Evolutionary conservation across 2,888 invertebrate species (phyloP).

Genomic region (Timema podura): DNA sequence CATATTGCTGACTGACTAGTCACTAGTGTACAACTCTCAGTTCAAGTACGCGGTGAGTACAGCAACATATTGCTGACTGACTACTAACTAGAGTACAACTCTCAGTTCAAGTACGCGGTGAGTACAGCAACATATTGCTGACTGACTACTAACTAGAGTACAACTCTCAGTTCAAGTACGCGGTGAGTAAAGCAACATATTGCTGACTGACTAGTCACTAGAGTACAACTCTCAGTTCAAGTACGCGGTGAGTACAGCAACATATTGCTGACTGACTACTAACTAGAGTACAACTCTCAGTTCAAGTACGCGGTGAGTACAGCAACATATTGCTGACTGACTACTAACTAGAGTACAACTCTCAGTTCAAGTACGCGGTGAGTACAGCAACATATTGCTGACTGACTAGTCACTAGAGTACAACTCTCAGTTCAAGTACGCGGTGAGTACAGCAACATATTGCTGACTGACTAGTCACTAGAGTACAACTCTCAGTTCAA

Average conservation of each 20-base stretch:
- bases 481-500: constrained; percentile 94
- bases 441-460: constrained; percentile 66
- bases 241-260: constrained; percentile 84
- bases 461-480: too few relatives aligned
- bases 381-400: constrained; percentile 49
- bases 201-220: too few relatives aligned
- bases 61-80: not conserved
- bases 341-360: constrained; percentile 91
- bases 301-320: constrained; percentile 97
- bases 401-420: too few relatives aligned
- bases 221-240: constrained; percentile 94
- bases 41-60: constrained; percentile 97
- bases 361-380: constrained; percentile 97
- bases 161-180: constrained; percentile 97
- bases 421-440: constrained; percentile 97
- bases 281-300: constrained; percentile 90
- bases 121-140: constrained; percentile 49
- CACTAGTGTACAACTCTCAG: constrained; percentile 95
- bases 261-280: too few relatives aligned
- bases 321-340: not conserved
- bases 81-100: constrained; percentile 91
- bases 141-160: too few relatives aligned
- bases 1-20: too few relatives aligned
- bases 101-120: constrained; percentile 97
- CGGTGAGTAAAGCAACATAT: constrained; percentile 66